Base-by-base conservation (phyloP, 2,113 vertebrate species). In the Glaucidium brasilianum region DNA sequence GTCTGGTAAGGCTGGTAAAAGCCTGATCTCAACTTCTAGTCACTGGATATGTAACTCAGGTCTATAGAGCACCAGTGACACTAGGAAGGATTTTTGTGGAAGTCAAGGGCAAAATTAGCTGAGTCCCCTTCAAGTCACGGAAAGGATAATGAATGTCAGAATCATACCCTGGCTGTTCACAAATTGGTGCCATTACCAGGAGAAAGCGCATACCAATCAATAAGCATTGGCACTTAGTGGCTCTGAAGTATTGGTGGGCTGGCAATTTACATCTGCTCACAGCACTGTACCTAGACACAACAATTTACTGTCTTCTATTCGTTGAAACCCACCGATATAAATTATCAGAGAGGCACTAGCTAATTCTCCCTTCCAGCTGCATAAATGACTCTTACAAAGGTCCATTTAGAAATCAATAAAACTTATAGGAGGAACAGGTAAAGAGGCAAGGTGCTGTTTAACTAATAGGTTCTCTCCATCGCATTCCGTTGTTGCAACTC, bases 131-230 rank as follows among this genome's bases (percentile, higher is more conserved):
- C 76, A 81, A 81, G 77, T 82, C 66, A 68, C 81, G 82, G 92
- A 69, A 84, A 91, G 4, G 37, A 67, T 67, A 94, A 87, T 74
- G 47, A 88, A 77, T 43, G 60, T 53, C 18, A 2, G 83, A 80
- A 71, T 71, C 50, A 55, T 29, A 66, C 6, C 17, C n/a, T 45
- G n/a, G 26, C 56, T 50, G 47, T 20, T 89, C 55, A 43, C 79
- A 84, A 81, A 86, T 15, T 34, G 86, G 60, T 84, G 76, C 76
- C 60, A 89, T 96, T 92, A 96, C 79, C 60, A 95, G 47, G 43
- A 58, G 75, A 89, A 89, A 78, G 43, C 0, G 0, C 76, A 67
- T 34, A 22, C 29, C 84, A 71, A 96, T 94, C 95, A 92, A 91
- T 95, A 83, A 83, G 32, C 6, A 0, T 45, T 76, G 75, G 25